Evolutionary conservation across 2,888 invertebrate genomes (phyloP).

Genomic region (Salticus scenicus): DNA sequence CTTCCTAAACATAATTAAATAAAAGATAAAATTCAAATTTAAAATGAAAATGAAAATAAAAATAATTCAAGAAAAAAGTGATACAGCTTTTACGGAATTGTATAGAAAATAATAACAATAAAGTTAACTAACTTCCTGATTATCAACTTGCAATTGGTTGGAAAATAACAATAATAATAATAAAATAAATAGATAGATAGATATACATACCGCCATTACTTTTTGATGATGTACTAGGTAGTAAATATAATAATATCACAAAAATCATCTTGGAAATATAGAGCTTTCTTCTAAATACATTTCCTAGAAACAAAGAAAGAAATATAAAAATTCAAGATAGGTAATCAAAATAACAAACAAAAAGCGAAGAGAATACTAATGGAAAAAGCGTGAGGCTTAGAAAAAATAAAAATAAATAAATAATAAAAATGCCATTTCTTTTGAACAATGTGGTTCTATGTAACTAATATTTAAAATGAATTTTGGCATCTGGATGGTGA

Average conservation of each 20-base stretch:
- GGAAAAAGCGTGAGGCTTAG: slow-evolving; percentile 4
- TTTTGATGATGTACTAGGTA: slow-evolving; percentile 32
- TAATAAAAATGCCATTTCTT: not conserved
- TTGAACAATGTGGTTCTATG: slow-evolving; percentile 47
- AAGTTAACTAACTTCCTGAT: no score
- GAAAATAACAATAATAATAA: not conserved
- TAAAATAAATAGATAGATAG: no score
- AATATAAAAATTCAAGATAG: slow-evolving; percentile 24
- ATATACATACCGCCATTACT: slow-evolving; percentile 61
- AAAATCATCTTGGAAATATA: slow-evolving; percentile 44
- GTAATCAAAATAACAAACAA: slow-evolving; percentile 59
- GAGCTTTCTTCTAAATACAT: slow-evolving; percentile 17
- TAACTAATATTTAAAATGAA: not conserved
- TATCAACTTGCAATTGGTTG: no score
- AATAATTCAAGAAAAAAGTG: no score
- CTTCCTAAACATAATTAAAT: no score
- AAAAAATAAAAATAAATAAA: no score
- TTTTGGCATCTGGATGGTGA: slow-evolving; percentile 24
- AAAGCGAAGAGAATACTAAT: slow-evolving; percentile 43
- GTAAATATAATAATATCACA: slow-evolving; percentile 63
- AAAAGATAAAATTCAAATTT: no score
- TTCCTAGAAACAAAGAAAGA: slow-evolving; percentile 40
- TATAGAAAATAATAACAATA: no score
- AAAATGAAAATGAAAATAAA: no score
- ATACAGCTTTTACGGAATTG: no score